Base-by-base conservation (phyloP, 2,888 invertebrate genomes). In the Matsumyia berberina region DNA sequence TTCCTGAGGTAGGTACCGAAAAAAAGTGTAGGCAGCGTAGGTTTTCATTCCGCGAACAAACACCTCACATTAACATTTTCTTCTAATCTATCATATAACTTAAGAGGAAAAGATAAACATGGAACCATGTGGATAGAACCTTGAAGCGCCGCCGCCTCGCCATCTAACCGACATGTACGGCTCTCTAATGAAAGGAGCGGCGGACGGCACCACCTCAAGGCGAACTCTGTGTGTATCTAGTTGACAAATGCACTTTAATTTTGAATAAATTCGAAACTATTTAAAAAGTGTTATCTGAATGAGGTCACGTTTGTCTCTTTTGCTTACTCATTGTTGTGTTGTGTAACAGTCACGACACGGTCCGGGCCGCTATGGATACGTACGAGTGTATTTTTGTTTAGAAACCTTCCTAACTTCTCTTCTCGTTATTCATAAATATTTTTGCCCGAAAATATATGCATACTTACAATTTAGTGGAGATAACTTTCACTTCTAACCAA, bases 231-330 rank as follows among this genome's bases (percentile, higher is more conserved):
- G 60, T 19, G 6, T 44, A 55, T 76, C 33, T 37, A 29, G 55
- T 78, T 70, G 70, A 78, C 70, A 78, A 70, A 70, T 70, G 60
- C 62, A 46, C 39, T 64, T 72, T 39, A 58, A 39, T 70, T 33
- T 72, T 72, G 64, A 70, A 70, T 70, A 55, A 35, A 70, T 76
- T 70, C 49, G 24, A 64, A 62, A 58, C 44, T 58, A 57, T 78
- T 72, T 44, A 29, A 72, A 37, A 49, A 49, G 64, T 24, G n/a
- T 55, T 44, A 49, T 57, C 62, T 49, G 19, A 72, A 66, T 72
- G 64, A 35, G 78, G 78, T 64, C 78, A 72, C 49, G 62, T 64
- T 64, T 37, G 55, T 39, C 7, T 35, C 29, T 17, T 58, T 78
- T 37, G 33, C 19, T 64, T 70, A 42, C 17, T 62, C 64, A 51